These are phyloP conservation scores for Nycticorax nycticorax DNA, from an alignment of 2,113 vertebrate species.

Conservation along the genomic window DNA sequence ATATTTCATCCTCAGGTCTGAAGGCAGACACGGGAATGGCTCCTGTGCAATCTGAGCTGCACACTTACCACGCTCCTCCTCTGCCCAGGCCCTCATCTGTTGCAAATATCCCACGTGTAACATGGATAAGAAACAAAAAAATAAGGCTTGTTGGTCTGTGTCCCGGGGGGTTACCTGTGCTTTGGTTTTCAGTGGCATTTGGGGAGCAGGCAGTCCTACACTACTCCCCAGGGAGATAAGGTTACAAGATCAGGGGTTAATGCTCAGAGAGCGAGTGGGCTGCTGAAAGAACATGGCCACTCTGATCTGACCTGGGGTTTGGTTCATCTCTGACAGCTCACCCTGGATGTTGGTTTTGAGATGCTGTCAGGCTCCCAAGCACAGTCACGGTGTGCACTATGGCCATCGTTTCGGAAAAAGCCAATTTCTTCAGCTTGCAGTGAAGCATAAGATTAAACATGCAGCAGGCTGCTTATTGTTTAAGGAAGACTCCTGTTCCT, in stretches of 20 bases:
- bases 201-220: not conserved
- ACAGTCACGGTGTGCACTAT: fast-evolving
- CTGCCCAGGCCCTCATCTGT: not conserved
- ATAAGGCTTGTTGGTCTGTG: not conserved
- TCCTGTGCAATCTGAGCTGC: not conserved
- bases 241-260: not conserved
- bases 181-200: not conserved
- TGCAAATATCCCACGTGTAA: not conserved
- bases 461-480: not conserved
- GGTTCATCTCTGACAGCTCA: not conserved
- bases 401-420: not conserved
- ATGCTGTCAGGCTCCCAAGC: not conserved
- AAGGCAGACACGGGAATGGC: not conserved
- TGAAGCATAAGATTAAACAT: not conserved
- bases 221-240: not conserved
- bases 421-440: not conserved
- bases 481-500: not conserved
- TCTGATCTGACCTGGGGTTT: not conserved
- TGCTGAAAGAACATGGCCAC: not conserved
- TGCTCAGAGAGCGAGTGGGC: not conserved
- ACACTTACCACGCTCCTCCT: fast-evolving
- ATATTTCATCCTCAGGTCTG: not conserved
- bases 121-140: not conserved
- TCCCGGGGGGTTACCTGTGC: not conserved
- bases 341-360: not conserved